phyloP scores from a whole-genome alignment of 2,888 invertebrate genomes.

The Agrotis clavis region DNA sequence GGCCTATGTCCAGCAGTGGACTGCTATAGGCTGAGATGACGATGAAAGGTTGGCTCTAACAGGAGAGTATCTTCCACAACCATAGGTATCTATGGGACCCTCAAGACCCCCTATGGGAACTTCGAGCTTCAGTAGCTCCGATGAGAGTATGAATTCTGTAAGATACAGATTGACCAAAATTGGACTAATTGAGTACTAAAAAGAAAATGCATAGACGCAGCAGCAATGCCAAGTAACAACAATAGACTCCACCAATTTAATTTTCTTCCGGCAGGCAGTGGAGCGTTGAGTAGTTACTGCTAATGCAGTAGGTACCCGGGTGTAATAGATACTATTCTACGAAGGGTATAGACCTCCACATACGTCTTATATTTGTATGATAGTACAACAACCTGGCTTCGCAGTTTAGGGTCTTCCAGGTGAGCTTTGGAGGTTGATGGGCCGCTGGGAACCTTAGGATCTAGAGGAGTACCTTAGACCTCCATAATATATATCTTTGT shows the following conservation, averaged over 20 bases:
- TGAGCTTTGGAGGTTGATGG: no score
- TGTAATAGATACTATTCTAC: background rate
- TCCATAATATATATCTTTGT: no score
- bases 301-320: background rate
- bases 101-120: background rate
- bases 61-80: background rate
- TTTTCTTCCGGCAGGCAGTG: slow-evolving; percentile 1
- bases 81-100: background rate
- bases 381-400: no score
- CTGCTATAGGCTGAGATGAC: no score
- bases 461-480: no score
- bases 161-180: background rate
- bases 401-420: no score
- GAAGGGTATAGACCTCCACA: background rate
- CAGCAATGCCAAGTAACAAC: background rate
- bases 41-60: background rate
- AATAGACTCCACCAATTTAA: background rate
- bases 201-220: background rate
- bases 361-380: no score
- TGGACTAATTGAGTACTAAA: no score
- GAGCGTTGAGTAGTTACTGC: background rate
- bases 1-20: no score
- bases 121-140: background rate
- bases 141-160: background rate
- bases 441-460: no score